phyloP scores from a whole-genome alignment of 2,113 vertebrate species.

The Sigmodon hispidus region DNA sequence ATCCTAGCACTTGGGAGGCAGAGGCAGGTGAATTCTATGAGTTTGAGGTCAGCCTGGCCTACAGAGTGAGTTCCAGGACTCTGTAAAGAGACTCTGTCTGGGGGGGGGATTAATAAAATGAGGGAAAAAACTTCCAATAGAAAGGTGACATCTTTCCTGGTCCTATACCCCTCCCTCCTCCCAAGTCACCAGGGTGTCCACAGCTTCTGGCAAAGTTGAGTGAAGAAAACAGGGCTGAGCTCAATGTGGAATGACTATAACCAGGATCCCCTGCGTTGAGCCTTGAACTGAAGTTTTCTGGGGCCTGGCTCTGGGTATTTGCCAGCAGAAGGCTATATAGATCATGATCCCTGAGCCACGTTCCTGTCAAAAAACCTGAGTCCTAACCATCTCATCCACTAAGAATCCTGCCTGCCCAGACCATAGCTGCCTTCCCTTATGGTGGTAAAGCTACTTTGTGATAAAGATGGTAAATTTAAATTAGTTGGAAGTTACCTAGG shows the following conservation, averaged over 20 bases:
- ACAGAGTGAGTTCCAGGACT: no score
- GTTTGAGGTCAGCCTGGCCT: no score
- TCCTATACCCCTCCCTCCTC: no score
- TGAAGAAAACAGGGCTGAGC: not conserved
- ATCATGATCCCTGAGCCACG: not conserved
- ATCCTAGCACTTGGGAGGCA: no score
- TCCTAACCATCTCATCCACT: not conserved
- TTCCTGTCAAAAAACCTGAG: not conserved
- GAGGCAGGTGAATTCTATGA: no score
- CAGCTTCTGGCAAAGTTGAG: not conserved
- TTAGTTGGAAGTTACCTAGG: not conserved
- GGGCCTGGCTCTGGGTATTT: not conserved
- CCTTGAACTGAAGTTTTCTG: not conserved
- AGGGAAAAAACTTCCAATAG: not conserved
- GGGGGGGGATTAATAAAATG: no score
- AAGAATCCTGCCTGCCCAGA: not conserved
- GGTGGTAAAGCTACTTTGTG: not conserved
- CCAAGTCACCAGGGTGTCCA: not conserved
- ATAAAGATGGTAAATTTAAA: not conserved
- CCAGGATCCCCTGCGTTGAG: not conserved
- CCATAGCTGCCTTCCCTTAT: not conserved
- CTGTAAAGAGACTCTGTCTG: no score
- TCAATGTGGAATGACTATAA: not conserved
- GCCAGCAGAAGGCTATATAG: constrained; percentile 2
- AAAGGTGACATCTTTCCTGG: not conserved